Percentiles rank a stretch among this genome's conserved stretches.
Conservation (phyloP, 2,888 invertebrate species). For the Seira sanloemensis region DNA sequence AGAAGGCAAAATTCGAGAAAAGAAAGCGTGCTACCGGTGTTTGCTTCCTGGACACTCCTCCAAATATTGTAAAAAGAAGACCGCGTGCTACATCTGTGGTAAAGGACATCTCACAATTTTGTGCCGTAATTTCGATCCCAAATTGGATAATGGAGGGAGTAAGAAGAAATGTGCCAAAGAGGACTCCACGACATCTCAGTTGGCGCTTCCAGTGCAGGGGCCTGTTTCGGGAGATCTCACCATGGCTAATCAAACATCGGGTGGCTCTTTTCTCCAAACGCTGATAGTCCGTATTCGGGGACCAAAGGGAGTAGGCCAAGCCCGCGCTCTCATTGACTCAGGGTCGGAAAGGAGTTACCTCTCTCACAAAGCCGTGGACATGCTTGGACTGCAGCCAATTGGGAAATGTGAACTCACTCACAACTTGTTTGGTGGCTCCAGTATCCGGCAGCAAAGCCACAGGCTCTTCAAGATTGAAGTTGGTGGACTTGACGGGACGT, state of each 20-base stretch:
- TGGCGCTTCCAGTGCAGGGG: no score
- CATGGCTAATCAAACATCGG: background rate
- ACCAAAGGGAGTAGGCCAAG: constrained; percentile 45
- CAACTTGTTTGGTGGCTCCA: constrained; percentile 69
- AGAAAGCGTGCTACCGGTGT: constrained; percentile 72
- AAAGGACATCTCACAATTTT: constrained; percentile 69
- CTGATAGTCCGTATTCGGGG: constrained; percentile 66
- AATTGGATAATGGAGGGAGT: background rate
- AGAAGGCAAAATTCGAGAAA: no score
- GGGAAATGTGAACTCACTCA: constrained; percentile 61
- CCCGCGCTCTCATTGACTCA: constrained; percentile 69
- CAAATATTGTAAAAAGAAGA: constrained; percentile 67
- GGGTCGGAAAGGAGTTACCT: constrained; percentile 73
- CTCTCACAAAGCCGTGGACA: constrained; percentile 59
- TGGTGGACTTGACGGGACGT: no score
- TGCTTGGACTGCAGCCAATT: constrained; percentile 62
- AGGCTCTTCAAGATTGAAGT: no score
- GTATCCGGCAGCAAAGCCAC: no score
- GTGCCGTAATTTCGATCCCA: constrained; percentile 53
- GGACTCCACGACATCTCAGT: background rate
- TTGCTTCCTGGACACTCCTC: constrained; percentile 68
- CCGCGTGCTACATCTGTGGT: constrained; percentile 70
- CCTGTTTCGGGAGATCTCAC: no score
- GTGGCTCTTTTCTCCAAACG: constrained; percentile 61
- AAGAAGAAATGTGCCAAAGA: background rate